Evolutionary conservation across 2,797 vertebrate genomes (phyloP).

Genomic region (Enteromius radiatus): DNA sequence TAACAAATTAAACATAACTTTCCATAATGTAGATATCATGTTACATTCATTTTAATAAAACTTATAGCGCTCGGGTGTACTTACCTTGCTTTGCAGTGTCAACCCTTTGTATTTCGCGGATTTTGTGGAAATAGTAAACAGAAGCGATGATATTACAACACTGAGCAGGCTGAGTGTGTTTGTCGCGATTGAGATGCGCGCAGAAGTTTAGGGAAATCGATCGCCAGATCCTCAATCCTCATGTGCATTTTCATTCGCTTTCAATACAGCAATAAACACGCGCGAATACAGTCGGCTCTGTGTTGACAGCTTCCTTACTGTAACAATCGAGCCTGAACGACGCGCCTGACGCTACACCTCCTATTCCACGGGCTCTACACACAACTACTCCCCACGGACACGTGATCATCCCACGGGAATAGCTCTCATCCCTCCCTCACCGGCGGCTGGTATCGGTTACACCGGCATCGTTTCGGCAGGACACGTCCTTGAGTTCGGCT

Average conservation of each 20-base stretch:
- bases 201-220: constrained; percentile 69
- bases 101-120: constrained; percentile 56
- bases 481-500: constrained; percentile 7
- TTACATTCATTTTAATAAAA: background rate
- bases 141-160: constrained; percentile 52
- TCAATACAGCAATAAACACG: constrained; percentile 51
- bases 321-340: constrained; percentile 64
- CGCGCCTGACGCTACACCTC: constrained; percentile 63
- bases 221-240: constrained; percentile 33
- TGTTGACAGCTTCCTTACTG: constrained; percentile 46
- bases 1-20: background rate
- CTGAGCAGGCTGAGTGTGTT: constrained; percentile 37
- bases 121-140: constrained; percentile 37
- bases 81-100: constrained; percentile 68
- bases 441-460: constrained; percentile 75
- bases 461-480: constrained; percentile 17
- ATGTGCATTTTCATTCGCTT: constrained; percentile 29
- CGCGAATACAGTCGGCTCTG: constrained; percentile 60
- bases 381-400: constrained; percentile 75
- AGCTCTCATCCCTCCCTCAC: constrained; percentile 61
- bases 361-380: constrained; percentile 60
- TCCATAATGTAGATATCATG: background rate
- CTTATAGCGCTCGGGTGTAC: constrained; percentile 43
- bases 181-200: constrained; percentile 52
- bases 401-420: constrained; percentile 77